These are phyloP conservation scores for Pectinophora gossypiella DNA, from an alignment of 1,140 invertebrate genomes.

Conservation along the genomic window DNA sequence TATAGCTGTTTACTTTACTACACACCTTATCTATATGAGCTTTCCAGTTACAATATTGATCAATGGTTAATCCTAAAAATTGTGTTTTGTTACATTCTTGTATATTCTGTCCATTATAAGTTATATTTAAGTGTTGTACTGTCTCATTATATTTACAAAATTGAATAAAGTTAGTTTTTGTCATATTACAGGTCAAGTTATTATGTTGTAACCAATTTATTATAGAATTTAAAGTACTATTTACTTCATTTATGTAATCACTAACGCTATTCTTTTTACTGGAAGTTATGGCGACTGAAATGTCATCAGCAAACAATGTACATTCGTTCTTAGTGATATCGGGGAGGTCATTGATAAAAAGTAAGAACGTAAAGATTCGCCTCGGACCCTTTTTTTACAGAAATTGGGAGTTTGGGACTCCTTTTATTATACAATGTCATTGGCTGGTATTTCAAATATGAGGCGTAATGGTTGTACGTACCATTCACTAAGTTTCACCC, in stretches of 20 bases:
- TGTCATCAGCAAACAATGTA: constrained; percentile 1
- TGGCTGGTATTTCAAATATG: no score
- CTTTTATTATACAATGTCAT: no score
- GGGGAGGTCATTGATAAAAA: constrained; percentile 1
- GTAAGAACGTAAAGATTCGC: no score
- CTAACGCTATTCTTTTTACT: neutral
- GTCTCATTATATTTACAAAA: no score
- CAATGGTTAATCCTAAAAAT: constrained; percentile 1
- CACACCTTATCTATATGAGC: neutral
- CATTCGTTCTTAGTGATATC: neutral
- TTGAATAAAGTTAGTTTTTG: neutral
- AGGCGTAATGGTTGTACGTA: no score
- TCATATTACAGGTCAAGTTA: neutral
- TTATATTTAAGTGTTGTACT: no score
- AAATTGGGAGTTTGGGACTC: no score
- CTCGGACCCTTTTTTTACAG: no score
- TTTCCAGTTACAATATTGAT: neutral
- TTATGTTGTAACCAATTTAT: neutral
- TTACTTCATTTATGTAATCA: neutral
- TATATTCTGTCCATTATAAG: no score
- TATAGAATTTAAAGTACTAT: neutral
- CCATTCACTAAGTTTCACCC: no score
- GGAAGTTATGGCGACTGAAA: neutral
- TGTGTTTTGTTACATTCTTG: no score
- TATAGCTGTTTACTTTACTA: neutral